Percentiles rank a stretch among this genome's conserved stretches.
Conservation (phyloP, 2,888 invertebrate genomes). For the Aproaerema taeniolella region DNA sequence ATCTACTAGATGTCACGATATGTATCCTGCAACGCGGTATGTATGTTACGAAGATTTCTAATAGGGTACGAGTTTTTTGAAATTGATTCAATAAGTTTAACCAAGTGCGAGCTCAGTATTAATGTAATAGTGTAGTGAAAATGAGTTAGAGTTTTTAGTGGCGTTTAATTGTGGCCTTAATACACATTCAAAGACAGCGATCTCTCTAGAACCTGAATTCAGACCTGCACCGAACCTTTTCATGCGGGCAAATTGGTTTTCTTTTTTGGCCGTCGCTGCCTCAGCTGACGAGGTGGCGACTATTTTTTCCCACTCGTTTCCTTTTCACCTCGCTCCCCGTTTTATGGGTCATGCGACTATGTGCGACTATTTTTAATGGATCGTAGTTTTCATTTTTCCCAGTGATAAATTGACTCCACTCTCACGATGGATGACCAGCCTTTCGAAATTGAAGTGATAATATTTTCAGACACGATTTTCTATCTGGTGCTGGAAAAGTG, state of each 20-base stretch:
- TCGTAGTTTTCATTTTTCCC: constrained; percentile 67
- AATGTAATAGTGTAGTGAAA: too few relatives aligned
- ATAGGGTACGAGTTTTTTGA: too few relatives aligned
- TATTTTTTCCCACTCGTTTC: constrained; percentile 63
- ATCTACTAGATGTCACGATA: too few relatives aligned
- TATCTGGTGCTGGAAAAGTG: too few relatives aligned
- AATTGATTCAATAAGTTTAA: too few relatives aligned
- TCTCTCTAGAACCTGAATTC: too few relatives aligned
- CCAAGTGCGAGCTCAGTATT: too few relatives aligned
- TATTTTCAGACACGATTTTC: constrained; percentile 32
- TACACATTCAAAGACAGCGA: too few relatives aligned
- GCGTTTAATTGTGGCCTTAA: too few relatives aligned
- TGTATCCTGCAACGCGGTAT: too few relatives aligned
- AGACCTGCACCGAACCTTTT: constrained; percentile 59
- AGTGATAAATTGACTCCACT: constrained; percentile 73
- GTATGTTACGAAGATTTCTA: too few relatives aligned
- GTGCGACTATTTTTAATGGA: constrained; percentile 76
- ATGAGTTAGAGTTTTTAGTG: too few relatives aligned
- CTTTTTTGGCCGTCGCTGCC: constrained; percentile 64
- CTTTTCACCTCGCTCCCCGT: constrained; percentile 67
- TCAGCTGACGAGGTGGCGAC: constrained; percentile 57
- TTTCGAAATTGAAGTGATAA: constrained; percentile 44
- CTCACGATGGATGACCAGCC: constrained; percentile 67
- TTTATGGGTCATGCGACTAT: constrained; percentile 76
- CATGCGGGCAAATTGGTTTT: constrained; percentile 76